phyloP scores from a whole-genome alignment of 2,113 vertebrate genomes.

The Pseudolaguvia tuberculata region DNA sequence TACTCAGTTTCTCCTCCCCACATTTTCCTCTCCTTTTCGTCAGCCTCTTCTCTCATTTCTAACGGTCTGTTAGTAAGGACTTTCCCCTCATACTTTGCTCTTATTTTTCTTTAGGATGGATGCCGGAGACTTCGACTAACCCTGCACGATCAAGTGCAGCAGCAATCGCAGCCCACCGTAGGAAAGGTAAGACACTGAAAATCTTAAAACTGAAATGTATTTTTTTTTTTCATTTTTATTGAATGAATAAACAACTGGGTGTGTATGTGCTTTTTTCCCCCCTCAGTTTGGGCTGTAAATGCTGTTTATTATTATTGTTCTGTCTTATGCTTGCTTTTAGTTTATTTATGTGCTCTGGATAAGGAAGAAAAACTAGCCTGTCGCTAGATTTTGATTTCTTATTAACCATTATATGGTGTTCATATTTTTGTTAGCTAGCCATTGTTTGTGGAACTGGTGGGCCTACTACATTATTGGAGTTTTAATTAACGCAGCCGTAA shows the following conservation, averaged over 20 bases:
- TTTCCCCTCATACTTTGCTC: conserved; percentile 45
- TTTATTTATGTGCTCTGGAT: neutral
- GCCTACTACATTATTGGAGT: too few species aligned
- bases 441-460: too few species aligned
- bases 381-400: too few species aligned
- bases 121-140: conserved; percentile 77
- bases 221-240: too few species aligned
- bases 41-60: conserved; percentile 48
- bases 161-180: conserved; percentile 65
- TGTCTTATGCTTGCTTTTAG: neutral
- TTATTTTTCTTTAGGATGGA: conserved; percentile 65
- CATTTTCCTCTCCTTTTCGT: conserved; percentile 48
- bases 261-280: neutral
- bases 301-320: neutral
- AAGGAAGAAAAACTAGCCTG: too few species aligned
- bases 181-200: conserved; percentile 68
- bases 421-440: too few species aligned
- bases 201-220: too few species aligned
- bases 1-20: conserved; percentile 65
- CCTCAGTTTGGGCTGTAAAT: neutral
- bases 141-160: conserved; percentile 73
- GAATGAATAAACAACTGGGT: neutral
- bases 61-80: conserved; percentile 34
- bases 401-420: too few species aligned
- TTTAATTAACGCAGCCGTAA: too few species aligned